phyloP scores from a whole-genome alignment of 2,888 invertebrate genomes.

The Agrochola circellaris region DNA sequence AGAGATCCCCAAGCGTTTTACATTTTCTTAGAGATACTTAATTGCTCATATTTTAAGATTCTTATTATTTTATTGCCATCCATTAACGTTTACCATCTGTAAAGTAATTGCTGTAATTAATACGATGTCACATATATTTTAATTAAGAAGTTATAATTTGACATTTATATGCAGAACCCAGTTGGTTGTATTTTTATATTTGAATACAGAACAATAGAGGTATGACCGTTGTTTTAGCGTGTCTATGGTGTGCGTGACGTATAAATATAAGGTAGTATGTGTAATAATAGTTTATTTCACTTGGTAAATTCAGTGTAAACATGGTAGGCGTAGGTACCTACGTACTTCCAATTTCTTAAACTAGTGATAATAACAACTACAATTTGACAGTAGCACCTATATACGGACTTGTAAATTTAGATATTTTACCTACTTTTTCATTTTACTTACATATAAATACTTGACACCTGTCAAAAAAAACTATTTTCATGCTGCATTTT shows the following conservation, averaged over 20 bases:
- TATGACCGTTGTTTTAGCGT: slow-evolving; percentile 45
- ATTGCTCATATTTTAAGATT: slow-evolving; percentile 20
- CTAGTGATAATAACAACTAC: slow-evolving; percentile 20
- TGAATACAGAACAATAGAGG: slow-evolving; percentile 37
- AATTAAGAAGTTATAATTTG: not conserved
- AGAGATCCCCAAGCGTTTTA: slow-evolving; percentile 64
- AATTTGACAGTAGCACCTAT: slow-evolving; percentile 37
- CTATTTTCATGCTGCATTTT: not conserved
- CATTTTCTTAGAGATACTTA: slow-evolving; percentile 65
- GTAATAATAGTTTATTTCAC: slow-evolving; percentile 52
- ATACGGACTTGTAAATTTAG: slow-evolving; percentile 46
- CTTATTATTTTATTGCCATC: slow-evolving; percentile 12
- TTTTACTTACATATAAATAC: not conserved
- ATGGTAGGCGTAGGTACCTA: too few species aligned
- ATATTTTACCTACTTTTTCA: slow-evolving; percentile 32
- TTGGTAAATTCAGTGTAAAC: slow-evolving; percentile 25
- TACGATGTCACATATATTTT: not conserved
- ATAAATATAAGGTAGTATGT: slow-evolving; percentile 53
- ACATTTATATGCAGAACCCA: slow-evolving; percentile 44
- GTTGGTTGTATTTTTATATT: not conserved
- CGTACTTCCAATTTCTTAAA: slow-evolving; percentile 10
- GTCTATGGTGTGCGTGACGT: slow-evolving; percentile 68
- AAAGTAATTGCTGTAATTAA: slow-evolving; percentile 48
- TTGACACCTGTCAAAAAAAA: not conserved
- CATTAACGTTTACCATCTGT: slow-evolving; percentile 44